Conservation (phyloP, 2,113 vertebrate genomes). For the Amphiprion ocellaris region DNA sequence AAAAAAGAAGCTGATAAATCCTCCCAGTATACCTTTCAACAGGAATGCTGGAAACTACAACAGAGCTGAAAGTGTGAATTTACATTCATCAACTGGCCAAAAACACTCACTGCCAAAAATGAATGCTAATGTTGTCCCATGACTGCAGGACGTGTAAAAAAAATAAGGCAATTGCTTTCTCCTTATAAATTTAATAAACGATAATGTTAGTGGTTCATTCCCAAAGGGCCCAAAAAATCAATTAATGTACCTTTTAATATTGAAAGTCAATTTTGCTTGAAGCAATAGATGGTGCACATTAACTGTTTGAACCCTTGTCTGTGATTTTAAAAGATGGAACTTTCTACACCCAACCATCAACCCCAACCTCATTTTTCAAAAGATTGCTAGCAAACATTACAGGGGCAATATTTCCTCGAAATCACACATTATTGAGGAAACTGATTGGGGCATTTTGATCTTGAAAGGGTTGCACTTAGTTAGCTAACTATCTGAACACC, state of each 20-base stretch:
- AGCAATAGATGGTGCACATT: neutral
- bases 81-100: neutral
- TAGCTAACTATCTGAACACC: neutral
- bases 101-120: neutral
- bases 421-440: neutral
- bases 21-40: no score
- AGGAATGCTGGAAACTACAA: neutral
- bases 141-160: neutral
- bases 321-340: neutral
- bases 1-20: no score
- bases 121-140: neutral
- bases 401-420: neutral
- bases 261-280: neutral
- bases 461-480: neutral
- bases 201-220: no score
- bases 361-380: neutral
- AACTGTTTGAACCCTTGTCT: neutral
- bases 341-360: neutral
- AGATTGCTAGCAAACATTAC: neutral
- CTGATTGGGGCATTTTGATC: neutral
- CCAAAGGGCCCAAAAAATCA: neutral
- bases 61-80: no score
- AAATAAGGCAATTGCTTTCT: neutral
- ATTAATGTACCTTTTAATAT: neutral
- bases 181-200: neutral